These are phyloP conservation scores for Pseudois nayaur DNA, from an alignment of 2,113 vertebrate genomes.

Conservation along the genomic window DNA sequence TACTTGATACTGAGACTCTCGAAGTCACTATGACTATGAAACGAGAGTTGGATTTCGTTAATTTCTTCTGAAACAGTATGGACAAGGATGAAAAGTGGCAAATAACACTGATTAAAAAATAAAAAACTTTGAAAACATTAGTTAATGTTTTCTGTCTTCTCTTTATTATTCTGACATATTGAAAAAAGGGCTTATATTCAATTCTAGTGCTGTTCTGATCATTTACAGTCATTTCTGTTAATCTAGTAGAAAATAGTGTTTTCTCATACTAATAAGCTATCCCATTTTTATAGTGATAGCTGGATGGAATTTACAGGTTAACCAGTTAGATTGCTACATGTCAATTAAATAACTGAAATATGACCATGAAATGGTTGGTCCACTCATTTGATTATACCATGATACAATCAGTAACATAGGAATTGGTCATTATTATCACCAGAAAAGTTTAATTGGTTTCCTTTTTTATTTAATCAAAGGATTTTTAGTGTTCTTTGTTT, in stretches of 20 bases:
- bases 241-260: background rate
- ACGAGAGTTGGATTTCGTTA: constrained; percentile 84
- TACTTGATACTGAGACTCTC: constrained; percentile 83
- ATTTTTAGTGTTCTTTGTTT: background rate
- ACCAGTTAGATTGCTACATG: constrained; percentile 14
- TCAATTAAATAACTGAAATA: constrained; percentile 40
- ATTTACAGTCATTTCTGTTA: background rate
- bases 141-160: constrained; percentile 1
- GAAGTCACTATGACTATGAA: constrained; percentile 89
- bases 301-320: constrained; percentile 20
- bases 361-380: background rate
- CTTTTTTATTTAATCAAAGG: constrained; percentile 46
- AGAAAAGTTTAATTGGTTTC: constrained; percentile 36
- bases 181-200: background rate
- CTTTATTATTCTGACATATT: background rate
- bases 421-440: background rate
- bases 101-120: background rate
- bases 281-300: background rate
- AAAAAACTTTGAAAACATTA: background rate
- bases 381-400: constrained; percentile 4
- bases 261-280: background rate
- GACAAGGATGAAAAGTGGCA: background rate
- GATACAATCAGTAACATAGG: background rate
- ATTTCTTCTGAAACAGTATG: constrained; percentile 76
- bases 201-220: constrained; percentile 9